A percentile compares a stretch with the other conserved stretches of the same genome.
phyloP scores from a whole-genome alignment of 2,888 invertebrate species.

The Melanostoma scalare region DNA sequence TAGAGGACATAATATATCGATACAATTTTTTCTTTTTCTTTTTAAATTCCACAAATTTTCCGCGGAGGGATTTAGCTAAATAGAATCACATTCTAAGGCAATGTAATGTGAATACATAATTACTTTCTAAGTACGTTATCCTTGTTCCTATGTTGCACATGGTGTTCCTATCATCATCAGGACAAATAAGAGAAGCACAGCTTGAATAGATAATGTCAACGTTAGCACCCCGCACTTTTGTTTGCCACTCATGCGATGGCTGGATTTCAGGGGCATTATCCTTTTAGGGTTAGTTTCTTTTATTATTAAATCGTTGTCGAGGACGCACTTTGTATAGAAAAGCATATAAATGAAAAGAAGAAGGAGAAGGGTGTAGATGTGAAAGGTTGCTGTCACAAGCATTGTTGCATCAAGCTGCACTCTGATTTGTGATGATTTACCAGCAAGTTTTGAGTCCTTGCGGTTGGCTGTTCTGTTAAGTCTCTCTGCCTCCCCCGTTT shows the following conservation, averaged over 20 bases:
- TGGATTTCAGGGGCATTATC: constrained; percentile 60
- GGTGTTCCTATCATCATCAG: constrained; percentile 35
- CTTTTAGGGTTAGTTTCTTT: constrained; percentile 42
- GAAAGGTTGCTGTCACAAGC: constrained; percentile 55
- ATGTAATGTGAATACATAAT: constrained; percentile 43
- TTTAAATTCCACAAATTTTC: not conserved
- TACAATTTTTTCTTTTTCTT: constrained; percentile 20
- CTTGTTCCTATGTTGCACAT: constrained; percentile 49
- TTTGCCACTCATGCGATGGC: constrained; percentile 35
- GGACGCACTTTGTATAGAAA: constrained; percentile 54
- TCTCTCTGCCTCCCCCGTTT: not conserved
- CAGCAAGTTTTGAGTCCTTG: constrained; percentile 38
- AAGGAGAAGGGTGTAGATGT: constrained; percentile 25
- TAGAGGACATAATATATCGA: not conserved
- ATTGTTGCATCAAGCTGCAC: constrained; percentile 59
- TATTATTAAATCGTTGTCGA: constrained; percentile 47
- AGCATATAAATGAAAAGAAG: constrained; percentile 44
- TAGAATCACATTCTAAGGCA: constrained; percentile 3
- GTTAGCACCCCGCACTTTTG: constrained; percentile 18
- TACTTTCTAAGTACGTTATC: constrained; percentile 66
- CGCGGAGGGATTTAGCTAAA: not conserved
- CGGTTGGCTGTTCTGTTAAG: constrained; percentile 3
- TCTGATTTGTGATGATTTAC: constrained; percentile 38
- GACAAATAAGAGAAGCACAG: constrained; percentile 36
- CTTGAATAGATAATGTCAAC: constrained; percentile 54